Percentiles rank a stretch among this genome's conserved stretches.
Evolutionary conservation across 2,888 invertebrate genomes (phyloP).

Genomic region (Scaptomyza flava): DNA sequence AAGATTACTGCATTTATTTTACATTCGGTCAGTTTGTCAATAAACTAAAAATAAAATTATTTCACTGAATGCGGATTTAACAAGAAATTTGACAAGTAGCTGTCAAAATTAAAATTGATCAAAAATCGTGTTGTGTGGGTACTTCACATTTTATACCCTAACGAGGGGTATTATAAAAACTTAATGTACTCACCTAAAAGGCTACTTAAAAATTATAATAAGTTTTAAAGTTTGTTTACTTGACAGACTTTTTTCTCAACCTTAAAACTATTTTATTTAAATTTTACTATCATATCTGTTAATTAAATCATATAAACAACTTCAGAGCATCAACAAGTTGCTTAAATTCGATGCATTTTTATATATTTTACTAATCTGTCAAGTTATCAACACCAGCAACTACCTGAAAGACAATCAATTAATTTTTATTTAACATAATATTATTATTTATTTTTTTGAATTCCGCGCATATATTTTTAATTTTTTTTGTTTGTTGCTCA

Average conservation of each 20-base stretch:
- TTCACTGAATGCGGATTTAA: not conserved
- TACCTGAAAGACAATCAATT: not conserved
- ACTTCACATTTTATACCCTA: no score
- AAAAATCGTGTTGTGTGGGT: not conserved
- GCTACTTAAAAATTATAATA: no score
- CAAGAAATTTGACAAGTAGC: slow-evolving; percentile 29
- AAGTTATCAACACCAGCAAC: not conserved
- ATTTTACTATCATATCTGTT: no score
- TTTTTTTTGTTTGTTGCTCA: slow-evolving; percentile 23
- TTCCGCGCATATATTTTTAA: slow-evolving; percentile 54
- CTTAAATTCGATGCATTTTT: no score
- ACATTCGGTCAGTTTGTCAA: not conserved
- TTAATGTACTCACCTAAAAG: no score
- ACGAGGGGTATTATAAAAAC: no score
- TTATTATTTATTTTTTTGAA: slow-evolving; percentile 24
- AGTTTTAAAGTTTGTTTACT: no score
- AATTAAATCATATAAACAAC: no score
- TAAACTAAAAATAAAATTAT: not conserved
- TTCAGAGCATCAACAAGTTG: no score
- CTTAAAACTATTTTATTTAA: no score
- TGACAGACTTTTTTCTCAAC: no score
- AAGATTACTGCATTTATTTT: slow-evolving; percentile 6
- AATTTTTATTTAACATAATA: slow-evolving; percentile 3
- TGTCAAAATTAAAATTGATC: slow-evolving; percentile 25
- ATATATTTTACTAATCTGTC: no score